phyloP scores from a whole-genome alignment of 2,113 vertebrate genomes.

The Silurus meridionalis region DNA sequence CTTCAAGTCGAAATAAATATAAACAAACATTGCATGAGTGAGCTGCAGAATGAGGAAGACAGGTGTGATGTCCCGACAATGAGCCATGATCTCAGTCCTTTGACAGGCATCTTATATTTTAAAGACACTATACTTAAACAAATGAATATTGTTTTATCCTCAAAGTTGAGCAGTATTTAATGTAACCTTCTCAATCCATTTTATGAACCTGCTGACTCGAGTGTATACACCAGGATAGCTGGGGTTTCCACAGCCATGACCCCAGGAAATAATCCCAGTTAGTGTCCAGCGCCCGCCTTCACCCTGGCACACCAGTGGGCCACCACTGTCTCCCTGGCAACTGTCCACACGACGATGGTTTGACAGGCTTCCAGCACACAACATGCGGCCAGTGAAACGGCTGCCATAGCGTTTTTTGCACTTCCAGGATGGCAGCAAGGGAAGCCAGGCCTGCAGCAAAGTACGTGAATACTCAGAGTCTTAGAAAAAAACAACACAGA shows the following conservation, averaged over 20 bases:
- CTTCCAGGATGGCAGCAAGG: constrained; percentile 76
- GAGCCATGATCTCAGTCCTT: background rate
- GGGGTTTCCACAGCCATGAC: constrained; percentile 83
- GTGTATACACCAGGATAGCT: constrained; percentile 86
- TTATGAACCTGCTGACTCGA: constrained; percentile 80
- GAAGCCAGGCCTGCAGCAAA: constrained; percentile 80
- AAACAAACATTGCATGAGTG: constrained; percentile 9
- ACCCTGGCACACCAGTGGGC: constrained; percentile 82
- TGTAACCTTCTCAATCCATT: constrained; percentile 80
- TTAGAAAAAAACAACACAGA: constrained; percentile 51
- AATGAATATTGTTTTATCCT: constrained; percentile 4
- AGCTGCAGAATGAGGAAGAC: constrained; percentile 21
- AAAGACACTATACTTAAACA: background rate
- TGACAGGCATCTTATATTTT: constrained; percentile 15
- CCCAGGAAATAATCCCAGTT: constrained; percentile 85
- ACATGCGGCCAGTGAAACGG: constrained; percentile 84
- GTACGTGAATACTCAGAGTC: constrained; percentile 81
- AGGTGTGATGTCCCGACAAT: background rate
- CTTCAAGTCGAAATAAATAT: constrained; percentile 24
- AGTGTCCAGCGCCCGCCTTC: constrained; percentile 79
- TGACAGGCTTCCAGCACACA: constrained; percentile 84
- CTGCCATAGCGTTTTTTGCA: constrained; percentile 76
- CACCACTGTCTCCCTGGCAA: constrained; percentile 87
- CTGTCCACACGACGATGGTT: constrained; percentile 82
- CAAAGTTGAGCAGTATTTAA: constrained; percentile 55